Evolutionary conservation across 2,888 invertebrate species (phyloP).

Genomic region (Lasioglossum pauxillum): DNA sequence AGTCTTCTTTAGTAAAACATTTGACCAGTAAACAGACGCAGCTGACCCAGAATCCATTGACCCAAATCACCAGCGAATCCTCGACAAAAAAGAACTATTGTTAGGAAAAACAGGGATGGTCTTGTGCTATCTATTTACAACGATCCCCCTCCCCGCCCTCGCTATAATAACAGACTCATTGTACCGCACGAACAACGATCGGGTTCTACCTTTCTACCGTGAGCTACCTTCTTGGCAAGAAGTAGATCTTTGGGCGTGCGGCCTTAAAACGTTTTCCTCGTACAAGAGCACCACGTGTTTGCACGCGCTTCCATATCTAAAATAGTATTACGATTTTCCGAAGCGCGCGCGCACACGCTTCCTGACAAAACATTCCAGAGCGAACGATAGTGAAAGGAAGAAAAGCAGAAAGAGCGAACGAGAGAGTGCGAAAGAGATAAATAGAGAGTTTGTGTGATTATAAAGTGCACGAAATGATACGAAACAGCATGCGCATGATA

Average conservation of each 20-base stretch:
- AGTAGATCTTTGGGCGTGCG: constrained; percentile 19
- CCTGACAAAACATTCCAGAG: not conserved
- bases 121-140: constrained; percentile 15
- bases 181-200: constrained; percentile 16
- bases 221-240: constrained; percentile 18
- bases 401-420: not conserved
- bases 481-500: constrained; percentile 78
- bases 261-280: constrained; percentile 26
- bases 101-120: constrained; percentile 10
- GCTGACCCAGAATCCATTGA: not conserved
- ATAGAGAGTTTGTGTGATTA: constrained; percentile 31
- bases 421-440: not conserved
- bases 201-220: constrained; percentile 18
- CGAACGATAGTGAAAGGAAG: not conserved
- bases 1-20: no score
- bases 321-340: constrained; percentile 23
- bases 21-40: not conserved
- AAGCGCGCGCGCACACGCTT: not conserved
- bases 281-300: constrained; percentile 47
- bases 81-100: not conserved
- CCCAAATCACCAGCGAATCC: not conserved
- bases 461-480: constrained; percentile 52
- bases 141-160: constrained; percentile 21
- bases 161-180: constrained; percentile 28
- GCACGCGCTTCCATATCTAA: constrained; percentile 48